Conservation (phyloP, 2,113 vertebrate species). For the Silurus asotus region DNA sequence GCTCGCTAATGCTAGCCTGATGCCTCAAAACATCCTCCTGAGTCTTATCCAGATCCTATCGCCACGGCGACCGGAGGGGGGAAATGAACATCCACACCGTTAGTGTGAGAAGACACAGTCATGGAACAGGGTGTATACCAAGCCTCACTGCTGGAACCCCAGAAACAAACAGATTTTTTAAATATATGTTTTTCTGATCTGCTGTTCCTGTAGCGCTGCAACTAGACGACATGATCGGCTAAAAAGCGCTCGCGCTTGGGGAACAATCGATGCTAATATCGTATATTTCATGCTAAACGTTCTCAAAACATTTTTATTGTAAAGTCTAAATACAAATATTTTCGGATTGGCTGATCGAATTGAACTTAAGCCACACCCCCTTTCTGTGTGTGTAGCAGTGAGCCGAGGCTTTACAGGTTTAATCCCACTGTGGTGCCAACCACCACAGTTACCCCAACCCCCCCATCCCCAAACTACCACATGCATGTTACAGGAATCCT, state of each 20-base stretch:
- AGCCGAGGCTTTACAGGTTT: constrained; percentile 51
- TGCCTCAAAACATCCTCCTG: constrained; percentile 98
- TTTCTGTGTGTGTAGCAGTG: constrained; percentile 57
- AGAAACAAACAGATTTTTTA: not conserved
- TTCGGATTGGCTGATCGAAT: not conserved
- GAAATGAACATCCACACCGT: constrained; percentile 63
- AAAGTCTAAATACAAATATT: not conserved
- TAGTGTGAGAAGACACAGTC: constrained; percentile 68
- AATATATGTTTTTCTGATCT: no score
- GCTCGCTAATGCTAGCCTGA: constrained; percentile 99
- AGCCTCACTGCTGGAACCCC: constrained; percentile 70
- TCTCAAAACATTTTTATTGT: no score
- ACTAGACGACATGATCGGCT: no score
- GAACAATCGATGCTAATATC: no score
- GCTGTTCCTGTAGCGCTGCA: no score
- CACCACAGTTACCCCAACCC: no score
- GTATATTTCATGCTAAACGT: not conserved
- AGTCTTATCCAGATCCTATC: constrained; percentile 96
- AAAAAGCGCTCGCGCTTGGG: no score
- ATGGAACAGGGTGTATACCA: constrained; percentile 69
- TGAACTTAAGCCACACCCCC: not conserved
- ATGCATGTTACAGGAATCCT: no score
- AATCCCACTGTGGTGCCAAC: not conserved
- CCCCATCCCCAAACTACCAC: no score
- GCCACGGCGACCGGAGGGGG: constrained; percentile 34